These are phyloP conservation scores for Campopleginae sp. DNA, from an alignment of 2,888 invertebrate genomes.

Conservation along the genomic window DNA sequence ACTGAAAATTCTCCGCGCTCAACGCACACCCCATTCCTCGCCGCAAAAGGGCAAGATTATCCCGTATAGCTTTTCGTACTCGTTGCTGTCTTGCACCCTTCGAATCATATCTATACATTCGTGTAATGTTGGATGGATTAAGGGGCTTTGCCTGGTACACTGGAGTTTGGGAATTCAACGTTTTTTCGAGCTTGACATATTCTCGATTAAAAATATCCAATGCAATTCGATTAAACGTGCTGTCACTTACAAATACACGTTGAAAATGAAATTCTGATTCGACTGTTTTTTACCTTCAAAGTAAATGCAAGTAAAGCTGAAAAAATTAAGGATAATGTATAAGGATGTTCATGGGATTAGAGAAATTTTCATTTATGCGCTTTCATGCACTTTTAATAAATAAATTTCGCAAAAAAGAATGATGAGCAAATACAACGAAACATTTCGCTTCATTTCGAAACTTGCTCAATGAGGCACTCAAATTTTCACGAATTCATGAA, in stretches of 20 bases:
- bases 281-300: neutral
- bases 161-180: conserved; percentile 22
- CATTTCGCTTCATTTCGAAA: too few species aligned
- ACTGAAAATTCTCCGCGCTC: conserved; percentile 48
- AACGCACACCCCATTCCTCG: conserved; percentile 9
- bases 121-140: conserved; percentile 30
- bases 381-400: too few species aligned
- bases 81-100: conserved; percentile 15
- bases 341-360: neutral
- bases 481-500: too few species aligned
- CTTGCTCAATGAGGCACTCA: too few species aligned
- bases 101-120: neutral
- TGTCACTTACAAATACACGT: neutral
- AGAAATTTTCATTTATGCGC: neutral
- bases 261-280: neutral
- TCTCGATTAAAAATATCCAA: neutral
- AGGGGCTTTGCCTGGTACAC: conserved; percentile 27
- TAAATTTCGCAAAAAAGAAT: too few species aligned
- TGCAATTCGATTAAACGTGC: neutral
- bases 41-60: conserved; percentile 52
- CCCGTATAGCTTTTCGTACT: conserved; percentile 54
- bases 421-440: too few species aligned
- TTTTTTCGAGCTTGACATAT: conserved; percentile 27
- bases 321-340: neutral
- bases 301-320: neutral